Evolutionary conservation across 2,797 vertebrate genomes (phyloP), one percentile per base, ranked within the genome.

Genomic region (Rhinatrema bivittatum): DNA sequence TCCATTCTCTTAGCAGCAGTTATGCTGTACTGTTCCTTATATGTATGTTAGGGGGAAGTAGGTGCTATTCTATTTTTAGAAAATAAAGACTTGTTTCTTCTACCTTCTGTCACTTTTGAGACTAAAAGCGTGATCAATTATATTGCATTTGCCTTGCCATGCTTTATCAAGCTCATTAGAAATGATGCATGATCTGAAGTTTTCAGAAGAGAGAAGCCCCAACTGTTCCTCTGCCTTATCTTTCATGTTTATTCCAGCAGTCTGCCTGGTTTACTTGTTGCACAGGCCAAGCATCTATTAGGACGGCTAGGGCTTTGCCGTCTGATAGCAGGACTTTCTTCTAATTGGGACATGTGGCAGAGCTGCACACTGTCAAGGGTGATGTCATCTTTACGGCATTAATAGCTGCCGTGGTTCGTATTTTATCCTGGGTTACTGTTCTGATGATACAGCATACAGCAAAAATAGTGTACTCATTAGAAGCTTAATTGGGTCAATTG

Each of bases 121-220:
- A 72, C 57, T 57, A 65, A 62, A 63, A 66, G 55, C 50, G 49
- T 78, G 76, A 79, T 65, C 57, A 74, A 79, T 76, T 66, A 64
- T 55, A 45, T 34, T 49, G 50, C 46, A 69, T 76, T 76, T 72
- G 68, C 62, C 42, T 70, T 62, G 50, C 60, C 50, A 43, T 61
- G 72, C 61, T 72, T 70, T 77, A 78, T 74, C 70, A 76, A 69
- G 53, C 72, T 84, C 70, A 65, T 78, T 80, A 81, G 62, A 75
- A 47, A 76, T 73, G 74, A 79, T 78, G 46, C 67, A 73, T 69
- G 65, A 56, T 59, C 41, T 67, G 49, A 72, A 75, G 69, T 67
- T 73, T 61, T 61, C 1, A n/a, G n/a, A n/a, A n/a, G n/a, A n/a
- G n/a, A 1, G 51, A 48, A 56, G 41, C 21, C 20, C 5, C 39